phyloP scores from a whole-genome alignment of 2,888 invertebrate species.

The Temnothorax ravouxi region DNA sequence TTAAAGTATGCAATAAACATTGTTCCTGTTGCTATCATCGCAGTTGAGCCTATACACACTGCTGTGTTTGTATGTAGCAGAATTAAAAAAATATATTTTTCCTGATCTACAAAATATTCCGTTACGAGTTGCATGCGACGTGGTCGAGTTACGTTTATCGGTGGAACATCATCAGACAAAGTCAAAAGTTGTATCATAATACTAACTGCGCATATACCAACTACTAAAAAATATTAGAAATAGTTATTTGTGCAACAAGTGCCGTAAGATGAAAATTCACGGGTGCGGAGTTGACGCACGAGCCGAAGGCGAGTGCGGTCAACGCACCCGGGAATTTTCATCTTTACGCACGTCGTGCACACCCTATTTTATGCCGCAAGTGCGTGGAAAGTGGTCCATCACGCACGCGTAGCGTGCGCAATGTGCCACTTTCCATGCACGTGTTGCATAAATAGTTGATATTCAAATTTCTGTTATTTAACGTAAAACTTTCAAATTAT shows the following conservation, averaged over 20 bases:
- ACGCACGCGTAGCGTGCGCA: no score
- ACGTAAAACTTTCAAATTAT: not conserved
- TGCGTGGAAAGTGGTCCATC: no score
- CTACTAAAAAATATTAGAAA: not conserved
- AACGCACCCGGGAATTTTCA: no score
- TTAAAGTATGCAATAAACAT: not conserved
- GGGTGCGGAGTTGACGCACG: no score
- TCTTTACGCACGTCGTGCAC: no score
- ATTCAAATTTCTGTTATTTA: not conserved
- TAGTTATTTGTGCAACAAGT: no score
- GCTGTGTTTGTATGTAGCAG: not conserved
- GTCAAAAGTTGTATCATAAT: not conserved
- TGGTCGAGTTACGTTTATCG: not conserved
- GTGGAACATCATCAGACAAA: not conserved
- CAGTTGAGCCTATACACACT: not conserved
- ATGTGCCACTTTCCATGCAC: no score
- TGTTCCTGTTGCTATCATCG: not conserved
- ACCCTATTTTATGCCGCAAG: no score
- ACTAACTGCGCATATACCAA: not conserved
- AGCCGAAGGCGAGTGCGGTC: no score
- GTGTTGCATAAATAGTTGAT: no score
- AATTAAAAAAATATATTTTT: not conserved
- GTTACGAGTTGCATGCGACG: not conserved
- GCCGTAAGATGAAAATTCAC: no score
- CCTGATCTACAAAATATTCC: conserved; percentile 3